Evolutionary conservation across 2,888 invertebrate genomes (phyloP), one percentile per base, ranked within the genome.

Genomic region (Noctua janthe): DNA sequence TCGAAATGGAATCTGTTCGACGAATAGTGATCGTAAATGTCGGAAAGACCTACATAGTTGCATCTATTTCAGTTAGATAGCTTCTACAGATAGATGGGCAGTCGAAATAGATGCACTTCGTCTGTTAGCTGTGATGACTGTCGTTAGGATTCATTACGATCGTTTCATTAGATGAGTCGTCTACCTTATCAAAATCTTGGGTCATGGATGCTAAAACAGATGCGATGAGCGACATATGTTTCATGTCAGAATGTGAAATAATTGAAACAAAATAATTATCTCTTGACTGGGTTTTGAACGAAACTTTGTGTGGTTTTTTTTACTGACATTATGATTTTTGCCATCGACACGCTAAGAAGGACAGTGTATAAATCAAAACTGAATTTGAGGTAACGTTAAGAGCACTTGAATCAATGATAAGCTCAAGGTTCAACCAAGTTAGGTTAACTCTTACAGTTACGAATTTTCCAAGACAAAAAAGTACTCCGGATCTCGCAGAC

Each of bases 71-170:
- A 71, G 70, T 66, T 67, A 69, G 67, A 78, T 78, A 76, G 75
- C 56, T 77, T 70, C 67, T 74, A 66, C 75, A 81, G 83, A 83
- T 78, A 86, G 77, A 86, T 84, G 69, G 69, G 43, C 69, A 64
- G 62, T 64, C n/a, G 71, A 81, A 86, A 84, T 86, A 85, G 81
- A 74, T 78, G 75, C 49, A 78, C 75, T 88, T 83, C 74, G 76
- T 87, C 88, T 84, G 81, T 81, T 83, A 85, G 72, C 47, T 59
- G 70, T 88, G 87, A 88, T 87, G 81, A 71, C 74, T 78, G 59
- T 84, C 80, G 79, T 81, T 77, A 71, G 73, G 67, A 80, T 73
- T 80, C 70, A 85, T 86, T 83, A 62, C 72, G 72, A 80, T 70
- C 51, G 29, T 74, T 86, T 76, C 62, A 74, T 83, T 75, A 59